Evolutionary conservation across 2,888 invertebrate genomes (phyloP).

Genomic region (Lasiommata megera): DNA sequence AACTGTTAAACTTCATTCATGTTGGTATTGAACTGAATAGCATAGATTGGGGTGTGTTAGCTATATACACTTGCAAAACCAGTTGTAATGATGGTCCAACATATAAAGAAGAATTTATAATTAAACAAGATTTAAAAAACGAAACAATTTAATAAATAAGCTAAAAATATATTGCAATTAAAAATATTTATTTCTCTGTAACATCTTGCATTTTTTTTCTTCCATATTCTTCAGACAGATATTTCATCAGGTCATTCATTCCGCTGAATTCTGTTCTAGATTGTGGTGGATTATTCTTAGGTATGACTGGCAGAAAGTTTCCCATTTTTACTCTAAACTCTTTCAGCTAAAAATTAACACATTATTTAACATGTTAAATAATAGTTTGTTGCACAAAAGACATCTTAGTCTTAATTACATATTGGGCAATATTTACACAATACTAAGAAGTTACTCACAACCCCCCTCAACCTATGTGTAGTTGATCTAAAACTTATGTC

Average conservation of each 20-base stretch:
- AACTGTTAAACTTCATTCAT: slow-evolving; percentile 86
- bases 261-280: slow-evolving; percentile 94
- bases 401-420: too few relatives aligned
- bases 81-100: slow-evolving; percentile 85
- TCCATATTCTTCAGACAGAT: slow-evolving; percentile 84
- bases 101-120: slow-evolving; percentile 89
- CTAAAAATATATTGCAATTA: not conserved
- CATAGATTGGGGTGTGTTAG: slow-evolving; percentile 95
- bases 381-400: too few relatives aligned
- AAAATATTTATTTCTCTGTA: slow-evolving; percentile 6
- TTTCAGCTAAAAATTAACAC: slow-evolving; percentile 78
- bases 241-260: slow-evolving; percentile 91
- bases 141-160: slow-evolving; percentile 37
- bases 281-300: slow-evolving; percentile 88
- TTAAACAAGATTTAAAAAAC: slow-evolving; percentile 90
- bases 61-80: slow-evolving; percentile 91
- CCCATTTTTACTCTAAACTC: slow-evolving; percentile 93
- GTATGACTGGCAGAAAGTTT: slow-evolving; percentile 86
- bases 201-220: slow-evolving; percentile 43
- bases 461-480: too few relatives aligned
- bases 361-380: too few relatives aligned
- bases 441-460: too few relatives aligned
- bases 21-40: slow-evolving; percentile 82
- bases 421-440: too few relatives aligned
- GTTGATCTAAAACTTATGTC: too few relatives aligned